Conservation (phyloP, 2,888 invertebrate genomes). For the Cybosia mesomella region DNA sequence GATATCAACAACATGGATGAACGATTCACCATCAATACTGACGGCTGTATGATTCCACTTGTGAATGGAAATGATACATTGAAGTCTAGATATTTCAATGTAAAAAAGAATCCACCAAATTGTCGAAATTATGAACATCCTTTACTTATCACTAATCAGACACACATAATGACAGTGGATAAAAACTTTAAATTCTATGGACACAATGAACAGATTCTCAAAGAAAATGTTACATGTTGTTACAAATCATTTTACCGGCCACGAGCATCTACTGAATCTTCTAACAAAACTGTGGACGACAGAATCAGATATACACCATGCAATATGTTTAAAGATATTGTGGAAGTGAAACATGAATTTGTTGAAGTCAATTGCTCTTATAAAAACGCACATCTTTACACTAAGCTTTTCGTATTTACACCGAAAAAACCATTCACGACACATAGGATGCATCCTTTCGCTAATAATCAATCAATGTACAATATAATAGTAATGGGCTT, state of each 20-base stretch:
- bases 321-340: slow-evolving; percentile 69
- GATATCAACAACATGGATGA: slow-evolving; percentile 33
- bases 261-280: not conserved
- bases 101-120: not conserved
- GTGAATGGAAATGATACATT: slow-evolving; percentile 82
- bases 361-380: slow-evolving; percentile 88
- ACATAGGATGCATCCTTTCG: slow-evolving; percentile 32
- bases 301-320: slow-evolving; percentile 74
- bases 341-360: slow-evolving; percentile 86
- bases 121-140: slow-evolving; percentile 44
- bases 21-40: slow-evolving; percentile 81
- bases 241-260: slow-evolving; percentile 83
- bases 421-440: slow-evolving; percentile 66
- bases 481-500: slow-evolving; percentile 93
- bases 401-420: slow-evolving; percentile 89
- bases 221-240: slow-evolving; percentile 82
- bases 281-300: slow-evolving; percentile 6
- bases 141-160: slow-evolving; percentile 77
- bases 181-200: slow-evolving; percentile 54
- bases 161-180: slow-evolving; percentile 82
- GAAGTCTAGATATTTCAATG: slow-evolving; percentile 8
- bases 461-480: slow-evolving; percentile 58
- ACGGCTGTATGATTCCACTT: slow-evolving; percentile 88
- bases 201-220: slow-evolving; percentile 53
- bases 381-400: slow-evolving; percentile 81